phyloP scores from a whole-genome alignment of 1,140 invertebrate species.

The Plutomurus gul region DNA sequence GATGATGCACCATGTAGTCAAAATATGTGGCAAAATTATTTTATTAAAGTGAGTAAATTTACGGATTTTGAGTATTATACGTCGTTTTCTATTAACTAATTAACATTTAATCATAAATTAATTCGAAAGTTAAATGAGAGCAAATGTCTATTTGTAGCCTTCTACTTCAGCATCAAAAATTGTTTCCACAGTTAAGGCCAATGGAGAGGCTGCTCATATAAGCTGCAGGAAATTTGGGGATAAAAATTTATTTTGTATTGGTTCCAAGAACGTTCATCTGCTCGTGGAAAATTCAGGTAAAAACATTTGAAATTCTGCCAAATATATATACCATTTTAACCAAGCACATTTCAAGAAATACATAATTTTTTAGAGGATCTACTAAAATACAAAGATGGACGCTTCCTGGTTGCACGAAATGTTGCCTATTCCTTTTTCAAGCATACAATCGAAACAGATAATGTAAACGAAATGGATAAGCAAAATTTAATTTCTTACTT shows the following conservation, averaged over 20 bases:
- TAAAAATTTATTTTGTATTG: constrained; percentile 58
- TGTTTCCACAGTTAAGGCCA: constrained; percentile 60
- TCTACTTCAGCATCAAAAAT: constrained; percentile 56
- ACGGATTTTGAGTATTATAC: constrained; percentile 7
- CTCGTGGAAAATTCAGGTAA: constrained; percentile 56
- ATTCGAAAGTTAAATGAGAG: no score
- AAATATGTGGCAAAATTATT: constrained; percentile 60
- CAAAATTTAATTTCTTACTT: constrained; percentile 53
- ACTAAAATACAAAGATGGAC: constrained; percentile 57
- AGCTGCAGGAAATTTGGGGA: constrained; percentile 58
- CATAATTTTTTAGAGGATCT: constrained; percentile 57
- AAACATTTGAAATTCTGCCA: neutral
- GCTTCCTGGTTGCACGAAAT: constrained; percentile 58
- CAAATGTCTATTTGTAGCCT: constrained; percentile 52
- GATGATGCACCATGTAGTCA: constrained; percentile 58
- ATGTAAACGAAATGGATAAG: constrained; percentile 53
- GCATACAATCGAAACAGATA: constrained; percentile 41
- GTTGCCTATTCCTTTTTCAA: constrained; percentile 57
- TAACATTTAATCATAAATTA: no score
- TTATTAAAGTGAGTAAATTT: constrained; percentile 53
- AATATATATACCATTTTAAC: neutral
- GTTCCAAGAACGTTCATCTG: constrained; percentile 63
- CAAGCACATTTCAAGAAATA: neutral
- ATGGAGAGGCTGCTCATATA: constrained; percentile 63
- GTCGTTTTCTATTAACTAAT: neutral